phyloP scores from a whole-genome alignment of 37 sponge, comb jelly and placozoan species.

The Amphimedon queenslandica region DNA sequence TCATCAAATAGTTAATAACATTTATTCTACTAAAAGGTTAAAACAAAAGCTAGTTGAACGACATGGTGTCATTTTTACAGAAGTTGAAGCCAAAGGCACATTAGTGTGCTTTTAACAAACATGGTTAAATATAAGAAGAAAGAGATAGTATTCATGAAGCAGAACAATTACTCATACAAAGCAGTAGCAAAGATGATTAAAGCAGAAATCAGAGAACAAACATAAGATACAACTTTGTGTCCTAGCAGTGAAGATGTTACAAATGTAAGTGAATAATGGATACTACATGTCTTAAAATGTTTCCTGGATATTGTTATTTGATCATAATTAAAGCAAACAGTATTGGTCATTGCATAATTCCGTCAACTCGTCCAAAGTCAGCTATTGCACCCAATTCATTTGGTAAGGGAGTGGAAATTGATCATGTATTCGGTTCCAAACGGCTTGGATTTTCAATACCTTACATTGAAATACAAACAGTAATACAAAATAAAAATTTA shows the following conservation, averaged over 20 bases:
- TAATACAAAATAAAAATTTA: not conserved
- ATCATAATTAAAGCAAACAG: conserved; percentile 22
- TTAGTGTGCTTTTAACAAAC: conserved; percentile 22
- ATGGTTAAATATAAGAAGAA: conserved; percentile 12
- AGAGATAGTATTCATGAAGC: conserved; percentile 12
- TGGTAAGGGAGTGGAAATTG: conserved; percentile 27
- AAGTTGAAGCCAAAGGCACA: conserved; percentile 13
- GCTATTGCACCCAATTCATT: not conserved
- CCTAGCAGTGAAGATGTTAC: conserved; percentile 24
- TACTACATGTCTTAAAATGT: conserved; percentile 23
- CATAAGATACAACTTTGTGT: conserved; percentile 27
- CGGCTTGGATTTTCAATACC: too few relatives aligned
- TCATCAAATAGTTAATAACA: too few relatives aligned
- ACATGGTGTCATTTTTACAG: conserved; percentile 17
- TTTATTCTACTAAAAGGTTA: too few relatives aligned
- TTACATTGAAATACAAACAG: conserved; percentile 27
- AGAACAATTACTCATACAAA: conserved; percentile 24
- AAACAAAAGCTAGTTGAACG: conserved; percentile 44
- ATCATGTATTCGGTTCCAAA: conserved; percentile 35
- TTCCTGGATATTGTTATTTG: conserved; percentile 4
- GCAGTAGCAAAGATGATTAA: conserved; percentile 32
- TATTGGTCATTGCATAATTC: conserved; percentile 29
- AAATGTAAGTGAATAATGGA: conserved; percentile 22
- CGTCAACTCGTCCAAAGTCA: conserved; percentile 9
- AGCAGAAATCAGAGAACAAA: conserved; percentile 34